Percentiles rank a stretch among this genome's conserved stretches.
Evolutionary conservation across 2,113 vertebrate genomes (phyloP).

Genomic region (Bubo bubo): DNA sequence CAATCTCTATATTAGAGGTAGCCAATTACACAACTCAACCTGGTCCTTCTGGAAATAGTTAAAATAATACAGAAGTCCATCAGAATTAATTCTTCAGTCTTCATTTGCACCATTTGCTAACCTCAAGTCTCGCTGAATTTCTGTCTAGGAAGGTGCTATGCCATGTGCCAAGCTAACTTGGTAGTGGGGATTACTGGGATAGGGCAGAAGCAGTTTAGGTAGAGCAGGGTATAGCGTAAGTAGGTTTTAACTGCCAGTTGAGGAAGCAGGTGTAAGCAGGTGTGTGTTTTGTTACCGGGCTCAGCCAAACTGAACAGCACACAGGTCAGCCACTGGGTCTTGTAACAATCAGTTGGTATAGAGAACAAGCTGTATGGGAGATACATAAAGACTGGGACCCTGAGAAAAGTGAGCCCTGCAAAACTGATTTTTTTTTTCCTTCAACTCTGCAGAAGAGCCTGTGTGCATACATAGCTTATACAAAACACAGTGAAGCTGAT

Average conservation of each 20-base stretch:
- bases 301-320: not conserved
- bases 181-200: not conserved
- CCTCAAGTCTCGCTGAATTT: not conserved
- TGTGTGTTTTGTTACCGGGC: fast-evolving
- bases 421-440: not conserved
- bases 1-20: not conserved
- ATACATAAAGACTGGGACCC: not conserved
- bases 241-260: not conserved
- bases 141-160: not conserved
- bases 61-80: not conserved
- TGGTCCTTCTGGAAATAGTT: not conserved
- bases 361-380: not conserved
- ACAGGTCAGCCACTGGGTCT: not conserved
- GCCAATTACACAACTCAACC: not conserved
- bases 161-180: not conserved
- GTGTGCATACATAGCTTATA: fast-evolving
- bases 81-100: not conserved
- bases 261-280: not conserved
- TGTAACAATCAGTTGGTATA: not conserved
- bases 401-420: not conserved
- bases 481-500: not conserved
- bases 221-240: not conserved
- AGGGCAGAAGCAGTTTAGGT: not conserved
- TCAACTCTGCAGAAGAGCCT: not conserved
- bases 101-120: not conserved